Evolutionary conservation across 2,888 invertebrate species (phyloP), one percentile per base, ranked within the genome.

Genomic region (Synergus japonicus): DNA sequence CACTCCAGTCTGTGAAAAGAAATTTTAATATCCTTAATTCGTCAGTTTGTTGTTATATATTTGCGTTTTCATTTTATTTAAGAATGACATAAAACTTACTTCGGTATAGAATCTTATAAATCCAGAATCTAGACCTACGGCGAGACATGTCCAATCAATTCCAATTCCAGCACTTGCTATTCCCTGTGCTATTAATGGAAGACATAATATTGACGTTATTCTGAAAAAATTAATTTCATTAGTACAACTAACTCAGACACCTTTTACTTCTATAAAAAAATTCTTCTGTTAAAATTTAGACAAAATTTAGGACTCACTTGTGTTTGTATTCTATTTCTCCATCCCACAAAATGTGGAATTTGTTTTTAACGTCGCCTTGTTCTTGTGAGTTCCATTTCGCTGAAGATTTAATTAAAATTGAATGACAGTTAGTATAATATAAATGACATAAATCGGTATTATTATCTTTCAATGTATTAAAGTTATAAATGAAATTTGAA

Each of bases 141-240:
- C 95, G 81, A 98, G 94, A 90, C 98, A 98, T 15, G 97, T 98
- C 98, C 98, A 99, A 91, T 99, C 98, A 43, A 97, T 95, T 8
- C 95, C 95, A 89, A 95, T 93, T 66, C 94, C 93, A 15, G 93
- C 92, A 82, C 93, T 93, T 65, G 92, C 86, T 85, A 91, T 93
- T 76, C 93, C 93, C 81, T 93, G 90, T n/a, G 93, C 93, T 77
- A 93, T 91, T 15, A 94, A 86, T 5, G 94, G 94, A 79, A 94
- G 88, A 86, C 94, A 94, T 76, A 93, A 85, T 44, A 94, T 85
- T 76, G 93, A 90, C 10, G 93, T 94, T 66, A 94, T 92, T 85
- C 91, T 90, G 88, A 94, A 94, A 76, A 93, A 94, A 82, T 73
- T 88, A 90, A 44, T 69, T 67, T 58, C 37, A 80, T 77, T 58